Base-by-base conservation (phyloP, 2,888 invertebrate genomes). In the Caenorhabditis japonica region DNA sequence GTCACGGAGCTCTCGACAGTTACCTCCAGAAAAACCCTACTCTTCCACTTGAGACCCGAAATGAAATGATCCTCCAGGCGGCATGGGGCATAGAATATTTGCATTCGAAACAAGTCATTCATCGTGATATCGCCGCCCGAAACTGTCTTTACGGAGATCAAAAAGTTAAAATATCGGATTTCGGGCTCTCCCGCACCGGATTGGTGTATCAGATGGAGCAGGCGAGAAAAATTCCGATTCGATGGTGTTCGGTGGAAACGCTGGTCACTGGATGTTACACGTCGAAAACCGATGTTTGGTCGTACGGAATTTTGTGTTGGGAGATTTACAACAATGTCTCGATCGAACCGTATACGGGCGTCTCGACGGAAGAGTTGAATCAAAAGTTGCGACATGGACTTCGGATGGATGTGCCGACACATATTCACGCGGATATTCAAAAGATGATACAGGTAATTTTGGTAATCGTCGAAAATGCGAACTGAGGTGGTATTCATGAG, bases 81-180 rank as follows among this genome's bases (percentile, higher is more conserved):
- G 78, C 80, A 0, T 75, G 46, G 38, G 83, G 80, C 0, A 19
- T 80, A 17, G 79, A 80, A 41, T 80, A 80, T 33, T 25, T 80
- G 21, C 80, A 80, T 49, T 23, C 15, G 13, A 58, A 52, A 30
- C 34, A 44, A 4, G 56, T 78, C 13, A 23, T 80, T 4, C 79
- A 79, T 55, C 60, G 73, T 7, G 76, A 76, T 19, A 56, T 73
- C 23, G 76, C 76, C 13, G 59, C 69, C n/a, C 19, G 76, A n/a
- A 76, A 76, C 51, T 76, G 76, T 47, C 51, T 76, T 23, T 62
- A 62, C 51, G 73, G 73, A 5, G 55, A 68, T 41, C 51, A 49
- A 33, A 60, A 66, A n/a, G 64, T 75, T 5, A 75, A 75, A 38
- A 70, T 75, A 4, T 51, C 70, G 0, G 75, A 75, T 39, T 75